These are phyloP conservation scores for Leptopterna dolabrata DNA, from an alignment of 2,888 invertebrate species.

Conservation along the genomic window DNA sequence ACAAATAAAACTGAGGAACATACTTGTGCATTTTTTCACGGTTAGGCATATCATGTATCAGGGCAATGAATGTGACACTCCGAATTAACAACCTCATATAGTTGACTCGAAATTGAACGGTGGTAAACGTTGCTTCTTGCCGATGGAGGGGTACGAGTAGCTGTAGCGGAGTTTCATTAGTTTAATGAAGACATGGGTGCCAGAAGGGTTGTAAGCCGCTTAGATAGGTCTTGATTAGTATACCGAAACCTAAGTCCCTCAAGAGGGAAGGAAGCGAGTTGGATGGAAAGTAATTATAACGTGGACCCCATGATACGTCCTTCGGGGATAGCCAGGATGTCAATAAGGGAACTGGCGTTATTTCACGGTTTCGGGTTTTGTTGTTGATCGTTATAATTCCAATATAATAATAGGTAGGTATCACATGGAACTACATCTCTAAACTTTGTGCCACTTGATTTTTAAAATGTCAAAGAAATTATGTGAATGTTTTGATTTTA, in stretches of 20 bases:
- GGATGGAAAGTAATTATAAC: conserved; percentile 43
- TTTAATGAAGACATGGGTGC: conserved; percentile 43
- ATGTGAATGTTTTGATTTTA: no score
- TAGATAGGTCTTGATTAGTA: conserved; percentile 54
- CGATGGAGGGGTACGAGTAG: neutral
- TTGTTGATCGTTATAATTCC: conserved; percentile 7
- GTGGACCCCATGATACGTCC: conserved; percentile 35
- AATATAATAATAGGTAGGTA: no score
- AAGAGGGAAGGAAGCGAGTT: neutral
- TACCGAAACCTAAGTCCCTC: conserved; percentile 7
- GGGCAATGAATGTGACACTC: neutral
- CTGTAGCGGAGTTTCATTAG: conserved; percentile 40
- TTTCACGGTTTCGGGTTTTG: conserved; percentile 44
- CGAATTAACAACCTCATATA: neutral
- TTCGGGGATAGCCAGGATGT: conserved; percentile 31
- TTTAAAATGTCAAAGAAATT: no score
- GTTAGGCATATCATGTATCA: no score
- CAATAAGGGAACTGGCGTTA: conserved; percentile 29
- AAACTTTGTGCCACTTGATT: no score
- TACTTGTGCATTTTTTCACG: no score
- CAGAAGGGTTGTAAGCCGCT: conserved; percentile 56
- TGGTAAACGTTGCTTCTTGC: neutral
- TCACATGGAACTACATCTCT: no score
- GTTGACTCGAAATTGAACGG: neutral
- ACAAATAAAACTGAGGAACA: no score